phyloP scores from a whole-genome alignment of 2,113 vertebrate species.

The Orycteropus afer region DNA sequence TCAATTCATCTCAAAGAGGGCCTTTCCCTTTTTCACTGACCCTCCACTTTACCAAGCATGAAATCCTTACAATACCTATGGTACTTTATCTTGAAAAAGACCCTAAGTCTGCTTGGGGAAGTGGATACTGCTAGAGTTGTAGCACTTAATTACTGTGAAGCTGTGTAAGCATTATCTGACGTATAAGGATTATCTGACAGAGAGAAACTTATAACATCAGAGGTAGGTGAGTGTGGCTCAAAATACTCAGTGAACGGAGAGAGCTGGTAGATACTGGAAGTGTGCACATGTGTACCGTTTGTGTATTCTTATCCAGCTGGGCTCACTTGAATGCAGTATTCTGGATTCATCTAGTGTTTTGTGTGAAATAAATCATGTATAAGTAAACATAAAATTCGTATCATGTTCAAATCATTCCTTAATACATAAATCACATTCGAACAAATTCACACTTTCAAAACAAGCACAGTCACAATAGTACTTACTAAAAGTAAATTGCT shows the following conservation, averaged over 20 bases:
- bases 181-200: neutral
- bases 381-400: neutral
- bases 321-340: neutral
- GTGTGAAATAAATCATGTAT: neutral
- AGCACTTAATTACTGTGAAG: neutral
- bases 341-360: neutral
- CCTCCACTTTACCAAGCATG: too few species aligned
- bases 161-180: too few species aligned
- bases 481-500: neutral
- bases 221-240: neutral
- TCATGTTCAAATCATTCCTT: neutral
- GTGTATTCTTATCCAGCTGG: neutral
- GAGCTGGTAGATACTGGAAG: neutral
- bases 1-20: too few species aligned
- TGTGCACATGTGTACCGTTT: neutral
- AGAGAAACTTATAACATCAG: neutral
- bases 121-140: neutral
- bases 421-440: neutral
- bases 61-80: neutral
- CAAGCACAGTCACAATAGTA: neutral
- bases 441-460: neutral
- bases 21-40: too few species aligned
- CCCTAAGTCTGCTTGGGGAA: neutral
- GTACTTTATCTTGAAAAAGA: constrained; percentile 4
- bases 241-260: neutral